Percentiles rank a stretch among this genome's conserved stretches.
These are phyloP conservation scores for Terrapene triunguis DNA, from an alignment of 2,113 vertebrate genomes.

Conservation along the genomic window DNA sequence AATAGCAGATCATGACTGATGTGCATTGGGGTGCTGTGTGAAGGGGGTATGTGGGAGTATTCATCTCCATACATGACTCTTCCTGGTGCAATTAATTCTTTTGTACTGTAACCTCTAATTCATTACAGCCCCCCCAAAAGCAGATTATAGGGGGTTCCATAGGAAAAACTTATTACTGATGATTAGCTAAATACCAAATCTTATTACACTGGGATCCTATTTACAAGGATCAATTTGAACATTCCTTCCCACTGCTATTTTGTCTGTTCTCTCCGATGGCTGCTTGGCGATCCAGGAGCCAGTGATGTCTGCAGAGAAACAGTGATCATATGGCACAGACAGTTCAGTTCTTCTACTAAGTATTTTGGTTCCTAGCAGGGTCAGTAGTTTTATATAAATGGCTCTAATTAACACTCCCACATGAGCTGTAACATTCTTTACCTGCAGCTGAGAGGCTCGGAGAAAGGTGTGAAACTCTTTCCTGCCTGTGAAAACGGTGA, in stretches of 20 bases:
- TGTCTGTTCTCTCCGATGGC: not conserved
- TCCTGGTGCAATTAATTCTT: not conserved
- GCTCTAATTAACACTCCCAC: constrained; percentile 12
- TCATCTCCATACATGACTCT: not conserved
- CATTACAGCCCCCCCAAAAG: not conserved
- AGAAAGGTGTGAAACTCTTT: constrained; percentile 52
- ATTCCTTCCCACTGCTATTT: not conserved
- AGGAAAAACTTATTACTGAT: not conserved
- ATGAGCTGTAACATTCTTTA: constrained; percentile 23
- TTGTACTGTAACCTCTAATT: not conserved
- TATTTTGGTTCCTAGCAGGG: not conserved
- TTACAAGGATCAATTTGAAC: not conserved
- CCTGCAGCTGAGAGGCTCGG: constrained; percentile 17
- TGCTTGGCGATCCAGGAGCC: not conserved
- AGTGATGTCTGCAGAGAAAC: not conserved
- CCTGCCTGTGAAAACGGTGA: not conserved
- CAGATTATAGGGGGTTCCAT: not conserved
- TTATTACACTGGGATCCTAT: not conserved
- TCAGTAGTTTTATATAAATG: constrained; percentile 38
- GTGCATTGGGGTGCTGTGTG: not conserved
- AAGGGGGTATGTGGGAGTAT: accelerated
- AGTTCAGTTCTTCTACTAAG: not conserved
- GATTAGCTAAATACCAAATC: not conserved
- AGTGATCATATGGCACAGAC: not conserved
- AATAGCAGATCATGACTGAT: not conserved